Percentiles rank a stretch among this genome's conserved stretches.
These are phyloP conservation scores for Paracentrotus lividus DNA, from an alignment of 53 echinoderm and acorn worm genomes.

Conservation along the genomic window DNA sequence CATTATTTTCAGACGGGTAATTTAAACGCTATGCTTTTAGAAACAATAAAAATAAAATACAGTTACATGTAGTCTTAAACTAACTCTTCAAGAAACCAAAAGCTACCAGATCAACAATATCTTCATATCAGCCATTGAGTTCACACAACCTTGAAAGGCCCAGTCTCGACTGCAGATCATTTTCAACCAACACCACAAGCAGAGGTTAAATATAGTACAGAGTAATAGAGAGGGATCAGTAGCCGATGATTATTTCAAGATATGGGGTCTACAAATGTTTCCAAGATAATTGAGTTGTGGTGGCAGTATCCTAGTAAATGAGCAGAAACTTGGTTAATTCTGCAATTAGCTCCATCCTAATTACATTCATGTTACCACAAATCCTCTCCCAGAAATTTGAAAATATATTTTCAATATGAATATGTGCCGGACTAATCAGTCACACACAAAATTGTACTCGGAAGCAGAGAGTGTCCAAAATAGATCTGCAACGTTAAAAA, in stretches of 20 bases:
- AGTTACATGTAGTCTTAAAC: too few species aligned
- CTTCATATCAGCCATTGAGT: background rate
- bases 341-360: conserved; percentile 14
- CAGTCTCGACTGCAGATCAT: background rate
- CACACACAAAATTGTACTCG: too few species aligned
- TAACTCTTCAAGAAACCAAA: too few species aligned
- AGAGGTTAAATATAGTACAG: background rate
- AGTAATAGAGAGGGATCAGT: background rate
- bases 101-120: too few species aligned
- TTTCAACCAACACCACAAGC: background rate
- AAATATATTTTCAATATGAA: background rate
- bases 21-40: too few species aligned
- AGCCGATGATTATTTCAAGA: background rate
- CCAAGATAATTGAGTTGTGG: conserved; percentile 32
- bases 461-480: too few species aligned
- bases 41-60: too few species aligned
- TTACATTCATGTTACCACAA: background rate
- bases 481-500: too few species aligned
- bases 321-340: background rate
- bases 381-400: background rate
- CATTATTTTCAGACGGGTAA: too few species aligned
- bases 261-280: background rate
- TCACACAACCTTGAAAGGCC: background rate
- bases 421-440: background rate
- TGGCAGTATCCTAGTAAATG: background rate